Evolutionary conservation across 1,140 invertebrate genomes (phyloP).

Genomic region (Dryas iulia): DNA sequence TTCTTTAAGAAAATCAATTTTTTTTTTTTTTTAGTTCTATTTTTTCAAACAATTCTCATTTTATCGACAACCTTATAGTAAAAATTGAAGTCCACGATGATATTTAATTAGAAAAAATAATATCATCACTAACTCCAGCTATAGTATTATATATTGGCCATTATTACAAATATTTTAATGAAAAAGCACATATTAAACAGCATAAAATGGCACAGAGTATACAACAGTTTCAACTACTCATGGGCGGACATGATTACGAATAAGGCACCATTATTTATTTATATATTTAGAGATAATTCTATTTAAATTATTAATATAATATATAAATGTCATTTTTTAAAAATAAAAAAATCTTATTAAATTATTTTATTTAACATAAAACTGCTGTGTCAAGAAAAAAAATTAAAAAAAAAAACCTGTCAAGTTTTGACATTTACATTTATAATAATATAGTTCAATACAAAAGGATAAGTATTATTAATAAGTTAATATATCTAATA

Average conservation of each 20-base stretch:
- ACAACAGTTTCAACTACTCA: slow-evolving; percentile 27
- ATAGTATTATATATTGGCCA: background rate
- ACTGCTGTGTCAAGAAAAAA: background rate
- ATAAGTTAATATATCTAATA: slow-evolving; percentile 26
- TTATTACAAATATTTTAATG: background rate
- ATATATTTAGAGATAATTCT: background rate
- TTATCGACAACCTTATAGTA: background rate
- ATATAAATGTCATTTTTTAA: background rate
- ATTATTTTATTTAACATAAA: background rate
- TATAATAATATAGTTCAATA: background rate
- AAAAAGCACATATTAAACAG: slow-evolving; percentile 5
- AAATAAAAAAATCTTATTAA: background rate
- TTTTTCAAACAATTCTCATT: background rate
- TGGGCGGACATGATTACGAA: slow-evolving; percentile 38
- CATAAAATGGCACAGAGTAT: slow-evolving; percentile 22
- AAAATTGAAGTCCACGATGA: background rate
- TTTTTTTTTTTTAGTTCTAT: too few relatives aligned
- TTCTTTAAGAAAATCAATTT: too few relatives aligned
- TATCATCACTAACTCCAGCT: background rate
- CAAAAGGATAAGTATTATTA: background rate
- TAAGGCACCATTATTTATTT: slow-evolving; percentile 38
- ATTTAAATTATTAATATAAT: background rate
- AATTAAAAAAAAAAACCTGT: background rate
- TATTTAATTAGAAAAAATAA: background rate
- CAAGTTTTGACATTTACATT: background rate